Evolutionary conservation across 2,797 vertebrate species (phyloP).

Genomic region (Anniella stebbinsi): DNA sequence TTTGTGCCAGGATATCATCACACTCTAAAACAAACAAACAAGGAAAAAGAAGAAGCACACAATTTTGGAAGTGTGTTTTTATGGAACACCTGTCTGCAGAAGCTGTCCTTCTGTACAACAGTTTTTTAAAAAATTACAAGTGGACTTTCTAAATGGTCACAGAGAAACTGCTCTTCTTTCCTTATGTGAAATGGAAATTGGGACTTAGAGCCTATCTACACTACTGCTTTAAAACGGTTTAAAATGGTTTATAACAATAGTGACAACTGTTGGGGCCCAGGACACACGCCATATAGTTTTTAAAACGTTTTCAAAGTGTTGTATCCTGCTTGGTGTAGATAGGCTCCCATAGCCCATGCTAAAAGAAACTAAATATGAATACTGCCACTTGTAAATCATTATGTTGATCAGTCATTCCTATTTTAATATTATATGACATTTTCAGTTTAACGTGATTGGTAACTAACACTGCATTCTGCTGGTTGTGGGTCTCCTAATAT

Average conservation of each 20-base stretch:
- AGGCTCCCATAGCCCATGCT: background rate
- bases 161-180: background rate
- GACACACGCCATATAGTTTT: too few relatives aligned
- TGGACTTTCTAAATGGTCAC: background rate
- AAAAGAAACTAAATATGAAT: background rate
- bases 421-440: background rate
- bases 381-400: background rate
- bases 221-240: too few relatives aligned
- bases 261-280: too few relatives aligned
- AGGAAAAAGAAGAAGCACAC: background rate
- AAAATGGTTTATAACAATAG: too few relatives aligned
- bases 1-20: background rate
- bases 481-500: background rate
- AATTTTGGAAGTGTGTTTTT: conserved; percentile 1
- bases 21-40: background rate
- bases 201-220: too few relatives aligned
- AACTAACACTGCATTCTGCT: background rate
- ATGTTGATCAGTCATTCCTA: background rate
- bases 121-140: background rate
- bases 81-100: background rate
- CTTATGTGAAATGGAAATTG: background rate
- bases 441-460: background rate
- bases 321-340: too few relatives aligned
- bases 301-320: too few relatives aligned
- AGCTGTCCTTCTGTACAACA: background rate